These are phyloP conservation scores for Paraescarpia echinospica DNA, from an alignment of 1,140 invertebrate genomes.

Conservation along the genomic window DNA sequence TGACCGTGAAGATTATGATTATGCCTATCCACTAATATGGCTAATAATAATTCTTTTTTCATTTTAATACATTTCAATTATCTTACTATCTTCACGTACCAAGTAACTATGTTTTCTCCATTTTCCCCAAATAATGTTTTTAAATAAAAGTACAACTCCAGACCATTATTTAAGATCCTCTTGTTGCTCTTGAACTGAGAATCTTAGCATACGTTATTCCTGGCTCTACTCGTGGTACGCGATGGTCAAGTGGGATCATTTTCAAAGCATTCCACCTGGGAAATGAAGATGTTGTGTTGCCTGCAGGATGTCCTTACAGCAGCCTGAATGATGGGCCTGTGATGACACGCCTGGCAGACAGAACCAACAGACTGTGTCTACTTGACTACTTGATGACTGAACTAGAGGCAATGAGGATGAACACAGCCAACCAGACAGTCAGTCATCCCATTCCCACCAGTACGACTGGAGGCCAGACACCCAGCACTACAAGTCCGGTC, in stretches of 20 bases:
- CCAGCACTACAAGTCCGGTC: not conserved
- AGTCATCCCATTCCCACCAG: no score
- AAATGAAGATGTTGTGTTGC: slow-evolving; percentile 33
- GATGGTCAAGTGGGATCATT: no score
- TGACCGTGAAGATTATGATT: not conserved
- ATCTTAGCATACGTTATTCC: no score
- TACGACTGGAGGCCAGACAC: not conserved
- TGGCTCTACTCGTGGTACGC: no score
- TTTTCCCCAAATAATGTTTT: not conserved
- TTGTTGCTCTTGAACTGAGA: not conserved
- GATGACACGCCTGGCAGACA: slow-evolving; percentile 69
- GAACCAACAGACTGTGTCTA: slow-evolving; percentile 68
- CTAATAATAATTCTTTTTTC: not conserved
- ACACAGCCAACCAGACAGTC: slow-evolving; percentile 66
- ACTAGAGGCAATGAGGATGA: slow-evolving; percentile 78
- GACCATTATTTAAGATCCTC: not conserved
- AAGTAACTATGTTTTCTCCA: not conserved
- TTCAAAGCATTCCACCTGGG: no score
- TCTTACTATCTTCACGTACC: not conserved
- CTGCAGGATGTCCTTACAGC: slow-evolving; percentile 72
- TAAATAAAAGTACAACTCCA: not conserved
- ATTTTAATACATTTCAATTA: not conserved
- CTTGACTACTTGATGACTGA: slow-evolving; percentile 80
- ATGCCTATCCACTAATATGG: not conserved
- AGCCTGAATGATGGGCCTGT: slow-evolving; percentile 68